Percentiles rank a stretch among this genome's conserved stretches.
These are phyloP conservation scores for Atherinomorus stipes DNA, from an alignment of 2,113 vertebrate species.

Conservation along the genomic window DNA sequence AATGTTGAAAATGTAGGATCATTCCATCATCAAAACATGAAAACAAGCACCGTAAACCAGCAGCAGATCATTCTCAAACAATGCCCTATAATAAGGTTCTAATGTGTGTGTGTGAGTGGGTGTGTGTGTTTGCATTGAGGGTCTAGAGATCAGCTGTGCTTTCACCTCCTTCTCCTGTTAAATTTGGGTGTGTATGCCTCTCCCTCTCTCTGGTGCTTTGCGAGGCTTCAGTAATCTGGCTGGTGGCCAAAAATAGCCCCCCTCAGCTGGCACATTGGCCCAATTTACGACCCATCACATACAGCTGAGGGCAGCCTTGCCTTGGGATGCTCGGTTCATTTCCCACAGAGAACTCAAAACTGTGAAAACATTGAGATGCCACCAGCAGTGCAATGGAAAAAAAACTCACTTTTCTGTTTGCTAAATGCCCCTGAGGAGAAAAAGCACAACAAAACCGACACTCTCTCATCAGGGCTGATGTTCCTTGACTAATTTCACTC, in stretches of 20 bases:
- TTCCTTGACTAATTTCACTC: conserved; percentile 6
- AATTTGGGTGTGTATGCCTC: conserved; percentile 34
- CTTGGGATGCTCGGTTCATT: conserved; percentile 21
- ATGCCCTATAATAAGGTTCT: neutral
- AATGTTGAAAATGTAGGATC: no score
- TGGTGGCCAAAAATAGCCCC: conserved; percentile 70
- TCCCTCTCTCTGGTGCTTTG: conserved; percentile 43
- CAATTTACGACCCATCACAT: conserved; percentile 68
- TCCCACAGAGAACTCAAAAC: conserved; percentile 45
- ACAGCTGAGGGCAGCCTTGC: conserved; percentile 52
- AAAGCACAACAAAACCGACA: no score
- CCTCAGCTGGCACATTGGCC: conserved; percentile 77
- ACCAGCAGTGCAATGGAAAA: conserved; percentile 12
- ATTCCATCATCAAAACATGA: neutral
- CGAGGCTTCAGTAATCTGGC: conserved; percentile 63
- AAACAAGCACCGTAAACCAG: neutral
- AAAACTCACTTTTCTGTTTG: conserved; percentile 5
- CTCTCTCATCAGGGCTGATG: conserved; percentile 9
- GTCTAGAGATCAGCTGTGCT: conserved; percentile 69
- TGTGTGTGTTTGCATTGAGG: conserved; percentile 23
- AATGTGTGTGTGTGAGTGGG: conserved; percentile 20
- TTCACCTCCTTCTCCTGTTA: conserved; percentile 55
- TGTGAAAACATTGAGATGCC: conserved; percentile 36
- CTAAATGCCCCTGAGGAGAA: conserved; percentile 22
- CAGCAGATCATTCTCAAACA: neutral